Evolutionary conservation across 1,140 invertebrate species (phyloP).

Genomic region (Papilio xuthus): DNA sequence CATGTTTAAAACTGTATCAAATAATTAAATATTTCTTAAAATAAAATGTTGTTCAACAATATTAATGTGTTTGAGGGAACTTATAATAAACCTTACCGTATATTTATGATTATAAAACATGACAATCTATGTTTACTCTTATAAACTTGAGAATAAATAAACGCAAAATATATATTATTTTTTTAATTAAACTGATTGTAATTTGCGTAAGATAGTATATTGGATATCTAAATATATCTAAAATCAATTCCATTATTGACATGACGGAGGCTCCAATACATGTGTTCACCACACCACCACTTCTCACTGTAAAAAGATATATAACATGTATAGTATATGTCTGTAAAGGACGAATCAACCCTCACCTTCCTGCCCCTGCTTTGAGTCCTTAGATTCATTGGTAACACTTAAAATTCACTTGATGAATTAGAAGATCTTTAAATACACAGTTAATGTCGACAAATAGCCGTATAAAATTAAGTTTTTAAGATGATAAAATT

Average conservation of each 20-base stretch:
- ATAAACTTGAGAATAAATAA: background rate
- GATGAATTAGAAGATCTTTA: too few species aligned
- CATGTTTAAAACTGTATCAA: background rate
- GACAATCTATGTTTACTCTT: background rate
- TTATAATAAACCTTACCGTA: background rate
- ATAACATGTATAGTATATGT: background rate
- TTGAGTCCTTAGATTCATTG: too few species aligned
- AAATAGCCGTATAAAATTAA: too few species aligned
- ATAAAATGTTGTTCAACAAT: background rate
- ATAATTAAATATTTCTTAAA: background rate
- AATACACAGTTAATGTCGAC: too few species aligned
- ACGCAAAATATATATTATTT: background rate
- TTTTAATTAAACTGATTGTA: background rate
- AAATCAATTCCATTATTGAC: conserved; percentile 63
- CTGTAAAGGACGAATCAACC: too few species aligned
- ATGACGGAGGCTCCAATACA: conserved; percentile 70
- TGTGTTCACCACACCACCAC: conserved; percentile 67
- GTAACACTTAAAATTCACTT: background rate
- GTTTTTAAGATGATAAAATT: too few species aligned
- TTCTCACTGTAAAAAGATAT: conserved; percentile 62
- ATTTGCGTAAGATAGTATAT: conserved; percentile 45
- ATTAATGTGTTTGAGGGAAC: background rate
- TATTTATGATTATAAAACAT: background rate
- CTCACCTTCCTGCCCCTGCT: too few species aligned
- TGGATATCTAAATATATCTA: conserved; percentile 49